These are phyloP conservation scores for Trichopoda pennipes DNA, from an alignment of 2,888 invertebrate genomes.

Conservation along the genomic window DNA sequence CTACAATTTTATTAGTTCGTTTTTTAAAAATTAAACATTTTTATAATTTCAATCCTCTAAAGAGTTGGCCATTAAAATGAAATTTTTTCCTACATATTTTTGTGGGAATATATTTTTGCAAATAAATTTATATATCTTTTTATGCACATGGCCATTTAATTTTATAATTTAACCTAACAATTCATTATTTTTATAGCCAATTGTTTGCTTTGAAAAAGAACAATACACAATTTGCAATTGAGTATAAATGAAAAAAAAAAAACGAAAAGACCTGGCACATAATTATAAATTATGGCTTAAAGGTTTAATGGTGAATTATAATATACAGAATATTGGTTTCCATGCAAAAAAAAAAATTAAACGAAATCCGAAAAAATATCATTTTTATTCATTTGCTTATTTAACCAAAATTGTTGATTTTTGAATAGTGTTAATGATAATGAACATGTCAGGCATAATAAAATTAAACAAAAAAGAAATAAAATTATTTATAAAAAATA, in stretches of 20 bases:
- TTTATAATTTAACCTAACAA: slow-evolving; percentile 45
- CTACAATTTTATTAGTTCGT: slow-evolving; percentile 29
- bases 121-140: slow-evolving; percentile 21
- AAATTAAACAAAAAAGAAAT: slow-evolving; percentile 17
- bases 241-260: neutral
- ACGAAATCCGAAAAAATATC: neutral
- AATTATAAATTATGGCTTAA: slow-evolving; percentile 42
- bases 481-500: slow-evolving; percentile 19
- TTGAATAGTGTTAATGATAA: slow-evolving; percentile 57
- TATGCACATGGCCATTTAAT: slow-evolving; percentile 22
- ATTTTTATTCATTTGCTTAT: slow-evolving; percentile 39
- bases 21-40: slow-evolving; percentile 9
- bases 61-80: slow-evolving; percentile 20
- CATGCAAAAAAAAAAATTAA: slow-evolving; percentile 6
- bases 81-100: slow-evolving; percentile 9
- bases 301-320: slow-evolving; percentile 39
- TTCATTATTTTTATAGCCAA: slow-evolving; percentile 61
- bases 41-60: slow-evolving; percentile 6
- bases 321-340: slow-evolving; percentile 26
- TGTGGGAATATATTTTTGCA: slow-evolving; percentile 18
- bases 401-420: slow-evolving; percentile 43
- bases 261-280: slow-evolving; percentile 21
- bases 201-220: slow-evolving; percentile 42
- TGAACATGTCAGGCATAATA: slow-evolving; percentile 62
- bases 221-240: neutral